These are phyloP conservation scores for Xiphorhynchus erythropygius DNA, from an alignment of 2,797 vertebrate genomes.

Conservation along the genomic window DNA sequence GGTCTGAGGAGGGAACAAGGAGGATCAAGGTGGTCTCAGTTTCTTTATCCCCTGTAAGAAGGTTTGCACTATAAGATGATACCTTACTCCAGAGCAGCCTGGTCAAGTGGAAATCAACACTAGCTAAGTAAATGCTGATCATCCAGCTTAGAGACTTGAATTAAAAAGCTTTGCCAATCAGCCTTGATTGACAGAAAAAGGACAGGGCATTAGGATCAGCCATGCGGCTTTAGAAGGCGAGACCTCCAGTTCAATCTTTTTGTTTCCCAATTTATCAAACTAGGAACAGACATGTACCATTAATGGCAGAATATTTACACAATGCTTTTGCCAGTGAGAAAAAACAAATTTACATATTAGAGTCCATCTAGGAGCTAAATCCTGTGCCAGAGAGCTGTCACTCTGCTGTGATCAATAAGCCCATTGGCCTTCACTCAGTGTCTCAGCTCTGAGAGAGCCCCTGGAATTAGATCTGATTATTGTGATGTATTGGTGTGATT, in stretches of 20 bases:
- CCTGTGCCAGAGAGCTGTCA: neutral
- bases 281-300: neutral
- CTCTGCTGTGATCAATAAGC: neutral
- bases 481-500: conserved; percentile 15
- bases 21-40: neutral
- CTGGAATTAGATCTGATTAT: neutral
- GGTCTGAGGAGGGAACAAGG: neutral
- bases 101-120: conserved; percentile 43
- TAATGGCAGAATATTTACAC: neutral
- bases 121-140: conserved; percentile 47
- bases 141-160: conserved; percentile 65
- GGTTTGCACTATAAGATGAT: conserved; percentile 34
- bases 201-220: conserved; percentile 31
- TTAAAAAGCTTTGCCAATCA: conserved; percentile 69
- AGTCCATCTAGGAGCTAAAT: neutral
- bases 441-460: neutral
- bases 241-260: neutral
- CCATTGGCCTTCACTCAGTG: neutral
- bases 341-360: neutral
- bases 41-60: conserved; percentile 60
- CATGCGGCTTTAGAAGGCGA: neutral
- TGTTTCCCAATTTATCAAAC: neutral
- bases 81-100: conserved; percentile 33
- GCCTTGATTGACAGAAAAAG: conserved; percentile 45
- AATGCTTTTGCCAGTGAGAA: neutral